Base-by-base conservation (phyloP, 1,140 invertebrate genomes). In the Rhizoglyphus robini region DNA sequence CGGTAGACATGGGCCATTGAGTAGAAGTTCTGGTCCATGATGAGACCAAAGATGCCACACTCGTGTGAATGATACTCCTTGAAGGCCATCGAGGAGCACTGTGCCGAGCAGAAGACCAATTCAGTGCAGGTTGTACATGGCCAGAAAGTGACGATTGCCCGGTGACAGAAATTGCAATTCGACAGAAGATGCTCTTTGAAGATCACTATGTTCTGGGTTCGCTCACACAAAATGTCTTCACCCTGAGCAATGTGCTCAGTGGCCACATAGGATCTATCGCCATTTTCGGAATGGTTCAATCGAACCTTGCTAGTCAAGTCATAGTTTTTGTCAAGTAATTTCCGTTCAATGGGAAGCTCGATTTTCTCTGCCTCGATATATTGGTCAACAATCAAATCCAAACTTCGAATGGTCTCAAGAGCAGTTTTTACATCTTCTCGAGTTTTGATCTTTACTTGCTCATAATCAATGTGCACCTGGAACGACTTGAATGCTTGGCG, bases 1-100 rank as follows among this genome's bases (percentile, higher is more conserved):
- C 51, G 51, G 20, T 54, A 54, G 8, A 54, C 51, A 32, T 54
- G 51, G 8, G 51, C 23, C 51, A 54, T 54, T 32, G 23, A 54
- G 51, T 54, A 8, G 8, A 54, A 5, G 20, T 54, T 32, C 20
- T 54, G 8, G 23, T 54, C 51, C 51, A 54, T 54, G 36, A 41
- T 18, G 15, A 54, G 31, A 27, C 51, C 51, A 32, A 11, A 54
- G 51, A 54, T 54, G 8, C 51, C 51, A 32, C 51, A 54, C 20
- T 54, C 51, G 23, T 27, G 31, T 15, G 8, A 8, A 23, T 54
- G 51, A 23, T 54, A 54, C 51, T 8, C 8, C 8, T 54, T 23
- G 51, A 27, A 54, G 8, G 51, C 51, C 20, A 27, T 8, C 23
- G 8, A 8, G 8, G 51, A 25, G 23, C 51, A 54, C 15, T 32